Evolutionary conservation across 2,113 vertebrate species (phyloP), one percentile per base, ranked within the genome.

Genomic region (Eonycteris spelaea): DNA sequence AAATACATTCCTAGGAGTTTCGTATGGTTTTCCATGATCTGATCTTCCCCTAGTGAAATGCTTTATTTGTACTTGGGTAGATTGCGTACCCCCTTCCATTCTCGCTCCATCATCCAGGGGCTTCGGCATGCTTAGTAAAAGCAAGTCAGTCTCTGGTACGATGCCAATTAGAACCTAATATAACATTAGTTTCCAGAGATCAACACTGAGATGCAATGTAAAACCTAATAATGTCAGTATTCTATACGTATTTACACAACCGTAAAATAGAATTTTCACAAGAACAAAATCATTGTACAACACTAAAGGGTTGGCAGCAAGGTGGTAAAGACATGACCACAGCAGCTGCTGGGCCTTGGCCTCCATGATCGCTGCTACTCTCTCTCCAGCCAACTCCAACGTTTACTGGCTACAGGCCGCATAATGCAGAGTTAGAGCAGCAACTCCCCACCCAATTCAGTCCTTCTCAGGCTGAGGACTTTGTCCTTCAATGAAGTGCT

Each of bases 201-300:
- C 90, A 96, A 97, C 85, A 97, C 84, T 96, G 75, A 97, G 97
- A 94, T 97, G 92, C 92, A 97, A 97, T 82, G 61, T 85, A 80
- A 94, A 96, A 97, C 83, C 95, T 74, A 94, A 24, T 85, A 97
- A 96, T 94, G 91, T 84, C 95, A 83, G 92, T 92, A 98, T 86
- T 96, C 96, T 92, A 77, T 30, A 95, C 24, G 48, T 68, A 97
- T 77, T 88, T 40, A 98, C 74, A 97, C 71, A 90, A 95, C 40
- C 96, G 38, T 95, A 92, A 96, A 86, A 97, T 11, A 94, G n/a
- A 86, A 96, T 93, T 21, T 90, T 90, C 93, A 75, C n/a, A 95
- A 90, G 63, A 96, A 97, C 59, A 95, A 91, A 94, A 68, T 30
- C 85, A 96, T 33, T 90, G 86, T 35, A 96, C 28, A 80, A 95